Percentiles rank a stretch among this genome's conserved stretches.
Evolutionary conservation across 2,888 invertebrate genomes (phyloP).

Genomic region (Alcis repandata): DNA sequence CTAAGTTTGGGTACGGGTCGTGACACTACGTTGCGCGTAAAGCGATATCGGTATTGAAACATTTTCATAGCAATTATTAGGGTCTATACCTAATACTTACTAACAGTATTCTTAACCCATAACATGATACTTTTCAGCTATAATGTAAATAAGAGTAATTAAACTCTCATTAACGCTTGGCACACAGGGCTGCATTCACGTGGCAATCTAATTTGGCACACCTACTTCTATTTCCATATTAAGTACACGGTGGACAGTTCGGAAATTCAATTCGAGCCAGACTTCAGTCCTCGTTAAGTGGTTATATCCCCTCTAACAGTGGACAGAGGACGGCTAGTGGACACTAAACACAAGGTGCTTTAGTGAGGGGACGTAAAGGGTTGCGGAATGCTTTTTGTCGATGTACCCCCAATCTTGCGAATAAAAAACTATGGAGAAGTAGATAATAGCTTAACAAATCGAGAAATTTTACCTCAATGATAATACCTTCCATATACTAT

Average conservation of each 20-base stretch:
- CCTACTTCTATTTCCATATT: constrained; percentile 57
- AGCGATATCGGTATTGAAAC: neutral
- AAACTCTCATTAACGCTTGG: constrained; percentile 32
- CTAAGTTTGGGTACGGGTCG: constrained; percentile 31
- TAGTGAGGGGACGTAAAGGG: constrained; percentile 32
- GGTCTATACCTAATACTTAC: neutral
- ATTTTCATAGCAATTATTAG: too few relatives aligned
- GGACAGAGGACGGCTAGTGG: constrained; percentile 71
- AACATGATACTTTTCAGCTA: neutral
- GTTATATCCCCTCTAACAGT: constrained; percentile 78
- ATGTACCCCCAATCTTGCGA: neutral
- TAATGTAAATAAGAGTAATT: constrained; percentile 3
- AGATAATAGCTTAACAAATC: too few relatives aligned
- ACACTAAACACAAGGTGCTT: constrained; percentile 75
- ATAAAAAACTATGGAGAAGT: neutral
- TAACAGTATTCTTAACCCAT: neutral
- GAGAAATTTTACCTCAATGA: too few relatives aligned
- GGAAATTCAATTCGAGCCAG: constrained; percentile 82
- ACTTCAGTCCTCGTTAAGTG: constrained; percentile 84
- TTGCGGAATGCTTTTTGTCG: neutral
- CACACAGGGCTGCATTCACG: constrained; percentile 40
- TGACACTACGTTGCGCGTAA: neutral
- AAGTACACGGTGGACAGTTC: constrained; percentile 63
- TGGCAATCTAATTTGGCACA: constrained; percentile 45
- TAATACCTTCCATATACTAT: too few relatives aligned